These are phyloP conservation scores for Hemibagrus wyckioides DNA, from an alignment of 2,113 vertebrate species.

Conservation along the genomic window DNA sequence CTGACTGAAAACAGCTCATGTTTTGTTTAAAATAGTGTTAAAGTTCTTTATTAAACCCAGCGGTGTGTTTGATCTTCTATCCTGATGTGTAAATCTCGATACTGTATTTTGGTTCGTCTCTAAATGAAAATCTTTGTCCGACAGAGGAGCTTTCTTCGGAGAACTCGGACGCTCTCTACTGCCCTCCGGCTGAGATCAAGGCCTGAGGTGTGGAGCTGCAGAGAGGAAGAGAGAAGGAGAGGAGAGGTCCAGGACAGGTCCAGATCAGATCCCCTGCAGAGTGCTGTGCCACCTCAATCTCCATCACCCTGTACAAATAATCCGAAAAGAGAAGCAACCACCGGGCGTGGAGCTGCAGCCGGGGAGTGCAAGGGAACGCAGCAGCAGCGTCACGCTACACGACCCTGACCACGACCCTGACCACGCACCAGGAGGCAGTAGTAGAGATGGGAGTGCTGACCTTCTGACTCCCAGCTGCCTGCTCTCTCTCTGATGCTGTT, in stretches of 20 bases:
- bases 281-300: slow-evolving; percentile 54
- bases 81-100: too few relatives aligned
- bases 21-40: too few relatives aligned
- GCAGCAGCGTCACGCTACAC: slow-evolving; percentile 39
- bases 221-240: slow-evolving; percentile 28
- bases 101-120: background rate
- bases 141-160: slow-evolving; percentile 91
- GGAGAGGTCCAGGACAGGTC: slow-evolving; percentile 37
- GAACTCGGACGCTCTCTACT: slow-evolving; percentile 89
- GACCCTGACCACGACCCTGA: slow-evolving; percentile 29
- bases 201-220: slow-evolving; percentile 75
- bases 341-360: slow-evolving; percentile 25
- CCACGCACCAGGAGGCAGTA: slow-evolving; percentile 66
- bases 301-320: slow-evolving; percentile 37
- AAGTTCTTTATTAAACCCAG: too few relatives aligned
- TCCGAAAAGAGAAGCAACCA: background rate
- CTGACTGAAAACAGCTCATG: too few relatives aligned
- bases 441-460: slow-evolving; percentile 72
- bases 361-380: slow-evolving; percentile 13
- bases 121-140: background rate
- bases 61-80: too few relatives aligned
- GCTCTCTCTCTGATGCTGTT: slow-evolving; percentile 72
- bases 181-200: slow-evolving; percentile 87
- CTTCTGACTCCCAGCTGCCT: slow-evolving; percentile 71
- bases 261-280: slow-evolving; percentile 50